Conservation (phyloP, 2,113 vertebrate species). For the Scalopus aquaticus region DNA sequence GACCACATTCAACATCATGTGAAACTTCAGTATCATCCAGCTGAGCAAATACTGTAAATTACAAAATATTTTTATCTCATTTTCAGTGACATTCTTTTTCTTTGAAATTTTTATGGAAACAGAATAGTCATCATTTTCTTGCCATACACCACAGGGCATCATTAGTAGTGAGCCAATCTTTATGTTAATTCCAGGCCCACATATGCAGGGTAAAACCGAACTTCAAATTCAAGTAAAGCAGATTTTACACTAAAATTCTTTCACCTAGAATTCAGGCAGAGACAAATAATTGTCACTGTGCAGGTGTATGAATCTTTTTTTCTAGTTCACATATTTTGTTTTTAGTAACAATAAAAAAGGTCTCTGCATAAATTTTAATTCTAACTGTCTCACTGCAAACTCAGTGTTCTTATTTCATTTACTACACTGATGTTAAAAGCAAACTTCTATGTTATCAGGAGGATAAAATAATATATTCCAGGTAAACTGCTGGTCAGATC, state of each 20-base stretch:
- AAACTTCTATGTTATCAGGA: not conserved
- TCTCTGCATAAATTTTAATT: conserved; percentile 9
- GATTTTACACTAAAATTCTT: not conserved
- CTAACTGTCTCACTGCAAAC: not conserved
- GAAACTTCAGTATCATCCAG: not conserved
- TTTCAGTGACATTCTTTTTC: not conserved
- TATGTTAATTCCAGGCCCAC: not conserved
- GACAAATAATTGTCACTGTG: not conserved
- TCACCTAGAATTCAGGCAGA: not conserved
- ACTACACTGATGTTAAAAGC: not conserved
- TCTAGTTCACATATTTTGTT: not conserved
- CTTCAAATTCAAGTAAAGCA: not conserved
- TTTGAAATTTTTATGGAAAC: not conserved
- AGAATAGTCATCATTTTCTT: not conserved
- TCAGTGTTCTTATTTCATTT: not conserved
- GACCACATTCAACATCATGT: not conserved
- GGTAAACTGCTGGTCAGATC: not conserved
- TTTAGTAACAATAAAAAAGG: not conserved
- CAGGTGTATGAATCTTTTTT: not conserved
- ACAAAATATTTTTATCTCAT: not conserved
- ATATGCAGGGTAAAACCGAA: not conserved
- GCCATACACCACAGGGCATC: not conserved
- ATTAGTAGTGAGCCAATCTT: not conserved
- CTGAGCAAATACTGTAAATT: too few relatives aligned
- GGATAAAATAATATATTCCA: not conserved